phyloP scores from a whole-genome alignment of 2,797 vertebrate species.

The Mus minutoides region DNA sequence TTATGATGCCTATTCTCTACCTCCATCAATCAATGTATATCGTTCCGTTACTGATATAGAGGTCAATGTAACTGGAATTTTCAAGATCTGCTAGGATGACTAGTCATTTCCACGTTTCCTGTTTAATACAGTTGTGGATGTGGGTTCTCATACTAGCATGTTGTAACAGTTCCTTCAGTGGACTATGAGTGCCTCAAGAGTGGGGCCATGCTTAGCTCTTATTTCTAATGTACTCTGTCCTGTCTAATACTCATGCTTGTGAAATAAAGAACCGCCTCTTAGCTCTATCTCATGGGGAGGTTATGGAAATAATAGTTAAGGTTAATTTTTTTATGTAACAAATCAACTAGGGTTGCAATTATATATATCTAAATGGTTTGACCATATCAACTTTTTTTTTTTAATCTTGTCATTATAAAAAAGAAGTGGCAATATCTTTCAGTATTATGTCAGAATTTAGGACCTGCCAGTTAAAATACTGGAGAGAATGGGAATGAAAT shows the following conservation, averaged over 20 bases:
- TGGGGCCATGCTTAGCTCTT: not conserved
- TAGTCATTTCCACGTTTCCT: slow-evolving; percentile 7
- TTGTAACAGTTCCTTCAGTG: not conserved
- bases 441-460: not conserved
- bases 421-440: not conserved
- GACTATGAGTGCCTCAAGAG: not conserved
- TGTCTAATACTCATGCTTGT: not conserved
- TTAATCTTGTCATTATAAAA: not conserved
- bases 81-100: not conserved
- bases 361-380: not conserved
- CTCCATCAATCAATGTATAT: not conserved
- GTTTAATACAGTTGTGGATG: not conserved
- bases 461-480: not conserved
- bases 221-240: not conserved
- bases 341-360: slow-evolving; percentile 12
- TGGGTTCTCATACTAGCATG: not conserved
- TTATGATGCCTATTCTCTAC: not conserved
- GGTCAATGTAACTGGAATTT: not conserved
- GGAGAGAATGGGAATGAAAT: not conserved
- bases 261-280: not conserved
- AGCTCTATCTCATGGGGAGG: not conserved
- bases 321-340: not conserved
- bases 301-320: not conserved
- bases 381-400: not conserved
- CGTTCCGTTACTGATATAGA: not conserved